A percentile compares a stretch with the other conserved stretches of the same genome.
phyloP scores from a whole-genome alignment of 2,888 invertebrate species.

The Trypoxylon attenuatum region DNA sequence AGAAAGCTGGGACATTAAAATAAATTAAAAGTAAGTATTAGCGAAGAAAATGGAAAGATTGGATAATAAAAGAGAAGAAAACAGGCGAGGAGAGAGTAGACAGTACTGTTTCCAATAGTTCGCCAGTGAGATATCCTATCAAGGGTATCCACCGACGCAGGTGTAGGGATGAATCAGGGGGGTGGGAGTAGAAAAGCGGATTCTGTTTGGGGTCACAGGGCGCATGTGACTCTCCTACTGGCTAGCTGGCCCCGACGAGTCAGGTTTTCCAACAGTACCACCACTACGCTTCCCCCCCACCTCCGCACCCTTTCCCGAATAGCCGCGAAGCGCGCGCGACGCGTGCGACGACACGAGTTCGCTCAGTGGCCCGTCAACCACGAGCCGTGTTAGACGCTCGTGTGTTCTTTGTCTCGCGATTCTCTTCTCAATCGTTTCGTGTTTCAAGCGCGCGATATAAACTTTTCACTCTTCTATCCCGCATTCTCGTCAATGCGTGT shows the following conservation, averaged over 20 bases:
- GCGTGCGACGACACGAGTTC: conserved; percentile 51
- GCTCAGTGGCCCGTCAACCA: conserved; percentile 61
- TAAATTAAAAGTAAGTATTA: no score
- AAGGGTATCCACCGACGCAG: not conserved
- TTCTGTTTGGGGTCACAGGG: conserved; percentile 46
- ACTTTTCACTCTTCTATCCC: no score
- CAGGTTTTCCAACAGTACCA: no score
- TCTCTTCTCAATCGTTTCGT: no score
- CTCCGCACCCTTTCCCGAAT: conserved; percentile 1
- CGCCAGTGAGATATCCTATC: not conserved
- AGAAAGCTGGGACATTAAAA: no score
- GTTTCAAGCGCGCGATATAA: no score
- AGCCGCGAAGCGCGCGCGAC: conserved; percentile 29
- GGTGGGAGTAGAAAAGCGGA: conserved; percentile 6
- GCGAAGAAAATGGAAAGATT: not conserved
- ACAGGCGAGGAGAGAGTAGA: not conserved
- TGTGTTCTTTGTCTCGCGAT: no score
- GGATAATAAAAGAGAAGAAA: not conserved
- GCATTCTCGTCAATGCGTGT: no score
- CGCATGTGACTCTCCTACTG: conserved; percentile 42
- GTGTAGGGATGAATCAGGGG: not conserved
- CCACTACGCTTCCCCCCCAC: conserved; percentile 6
- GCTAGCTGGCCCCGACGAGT: not conserved
- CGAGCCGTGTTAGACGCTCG: conserved; percentile 48
- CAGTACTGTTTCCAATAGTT: not conserved